phyloP scores from a whole-genome alignment of 2,888 invertebrate genomes.

The Aphodius granarius region DNA sequence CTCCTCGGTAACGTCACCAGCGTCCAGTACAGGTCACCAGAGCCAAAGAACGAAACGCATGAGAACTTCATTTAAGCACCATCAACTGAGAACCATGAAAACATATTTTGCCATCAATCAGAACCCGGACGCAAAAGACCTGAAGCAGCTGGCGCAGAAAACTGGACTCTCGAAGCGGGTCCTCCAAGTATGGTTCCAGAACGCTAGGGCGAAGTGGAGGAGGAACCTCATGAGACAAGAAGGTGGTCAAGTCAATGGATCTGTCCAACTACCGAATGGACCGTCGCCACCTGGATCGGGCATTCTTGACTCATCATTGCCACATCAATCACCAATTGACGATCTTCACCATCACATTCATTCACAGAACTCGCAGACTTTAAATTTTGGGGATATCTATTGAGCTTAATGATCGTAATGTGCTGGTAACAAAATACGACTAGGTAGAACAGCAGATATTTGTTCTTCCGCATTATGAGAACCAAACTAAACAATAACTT shows the following conservation, averaged over 20 bases:
- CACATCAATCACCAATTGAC: constrained; percentile 57
- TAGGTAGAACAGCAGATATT: not conserved
- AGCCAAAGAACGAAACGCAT: constrained; percentile 87
- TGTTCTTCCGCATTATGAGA: too few species aligned
- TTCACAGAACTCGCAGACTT: constrained; percentile 52
- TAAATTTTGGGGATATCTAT: constrained; percentile 53
- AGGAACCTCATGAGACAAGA: constrained; percentile 90
- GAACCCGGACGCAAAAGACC: constrained; percentile 98
- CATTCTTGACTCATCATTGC: constrained; percentile 56
- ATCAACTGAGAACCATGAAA: constrained; percentile 98
- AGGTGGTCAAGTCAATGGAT: constrained; percentile 48
- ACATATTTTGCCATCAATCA: constrained; percentile 98
- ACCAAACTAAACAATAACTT: too few species aligned
- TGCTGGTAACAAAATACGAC: constrained; percentile 8
- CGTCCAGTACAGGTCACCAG: constrained; percentile 61
- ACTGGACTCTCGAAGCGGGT: constrained; percentile 98
- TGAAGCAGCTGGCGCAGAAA: constrained; percentile 97
- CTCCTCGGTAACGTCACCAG: constrained; percentile 71
- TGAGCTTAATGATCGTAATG: constrained; percentile 29
- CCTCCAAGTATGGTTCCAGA: constrained; percentile 99
- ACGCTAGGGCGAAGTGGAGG: constrained; percentile 97
- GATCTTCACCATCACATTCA: constrained; percentile 60
- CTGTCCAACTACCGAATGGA: constrained; percentile 44
- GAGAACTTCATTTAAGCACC: constrained; percentile 99
- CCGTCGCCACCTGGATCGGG: constrained; percentile 48